Percentiles rank a stretch among this genome's conserved stretches.
Evolutionary conservation across 2,888 invertebrate species (phyloP).

Genomic region (Frankliniella intonsa): DNA sequence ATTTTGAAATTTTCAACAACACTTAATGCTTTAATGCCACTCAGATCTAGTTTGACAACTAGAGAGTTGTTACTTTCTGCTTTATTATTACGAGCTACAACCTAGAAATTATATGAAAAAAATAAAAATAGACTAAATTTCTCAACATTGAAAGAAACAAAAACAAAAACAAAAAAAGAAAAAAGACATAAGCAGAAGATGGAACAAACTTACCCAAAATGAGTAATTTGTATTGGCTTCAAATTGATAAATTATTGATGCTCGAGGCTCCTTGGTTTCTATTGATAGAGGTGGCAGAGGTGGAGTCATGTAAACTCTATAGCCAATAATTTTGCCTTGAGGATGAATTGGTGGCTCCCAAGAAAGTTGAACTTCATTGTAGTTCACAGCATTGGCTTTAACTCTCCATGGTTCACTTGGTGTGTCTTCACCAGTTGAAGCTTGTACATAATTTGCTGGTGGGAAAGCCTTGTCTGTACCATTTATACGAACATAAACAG

Average conservation of each 20-base stretch:
- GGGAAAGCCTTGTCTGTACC: conserved; percentile 55
- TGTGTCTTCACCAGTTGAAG: conserved; percentile 64
- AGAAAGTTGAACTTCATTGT: conserved; percentile 58
- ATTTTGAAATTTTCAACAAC: conserved; percentile 39
- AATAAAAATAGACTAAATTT: conserved; percentile 32
- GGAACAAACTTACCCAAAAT: conserved; percentile 63
- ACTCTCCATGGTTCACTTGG: conserved; percentile 67
- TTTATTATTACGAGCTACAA: conserved; percentile 61
- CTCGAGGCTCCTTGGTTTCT: conserved; percentile 44
- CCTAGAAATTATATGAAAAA: conserved; percentile 45
- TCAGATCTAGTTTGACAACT: conserved; percentile 54
- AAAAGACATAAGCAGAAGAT: conserved; percentile 26
- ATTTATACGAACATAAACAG: conserved; percentile 64
- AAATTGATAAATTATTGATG: conserved; percentile 46
- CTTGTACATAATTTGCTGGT: conserved; percentile 58
- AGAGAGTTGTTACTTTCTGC: conserved; percentile 59
- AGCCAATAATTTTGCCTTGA: conserved; percentile 59
- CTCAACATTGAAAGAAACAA: conserved; percentile 21
- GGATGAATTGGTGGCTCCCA: conserved; percentile 65
- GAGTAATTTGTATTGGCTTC: conserved; percentile 59
- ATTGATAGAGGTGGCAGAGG: conserved; percentile 55
- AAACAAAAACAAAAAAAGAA: conserved; percentile 31
- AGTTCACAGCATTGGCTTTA: conserved; percentile 59
- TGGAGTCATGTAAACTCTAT: conserved; percentile 63
- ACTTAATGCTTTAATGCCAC: neutral